These are phyloP conservation scores for Nomada goodeniana DNA, from an alignment of 2,888 invertebrate genomes.

Conservation along the genomic window DNA sequence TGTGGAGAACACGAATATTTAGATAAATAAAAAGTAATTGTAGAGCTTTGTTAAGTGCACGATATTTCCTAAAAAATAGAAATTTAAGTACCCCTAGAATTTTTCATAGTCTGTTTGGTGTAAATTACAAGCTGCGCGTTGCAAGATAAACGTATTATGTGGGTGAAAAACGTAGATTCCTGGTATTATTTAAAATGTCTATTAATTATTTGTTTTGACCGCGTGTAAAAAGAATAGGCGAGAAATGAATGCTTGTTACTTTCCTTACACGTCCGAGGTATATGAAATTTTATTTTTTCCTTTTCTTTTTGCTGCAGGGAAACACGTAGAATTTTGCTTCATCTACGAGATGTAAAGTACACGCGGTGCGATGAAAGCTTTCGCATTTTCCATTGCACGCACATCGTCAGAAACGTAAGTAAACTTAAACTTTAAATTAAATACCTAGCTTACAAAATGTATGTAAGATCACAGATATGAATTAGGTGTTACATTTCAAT, in stretches of 20 bases:
- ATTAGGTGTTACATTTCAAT: conserved; percentile 1
- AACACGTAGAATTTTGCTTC: conserved; percentile 36
- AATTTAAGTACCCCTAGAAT: too few species aligned
- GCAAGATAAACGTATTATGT: conserved; percentile 17
- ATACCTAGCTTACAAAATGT: conserved; percentile 27
- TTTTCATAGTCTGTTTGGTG: too few species aligned
- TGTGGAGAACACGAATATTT: too few species aligned
- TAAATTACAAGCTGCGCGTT: not conserved
- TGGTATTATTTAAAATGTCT: not conserved
- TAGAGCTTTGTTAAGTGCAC: too few species aligned
- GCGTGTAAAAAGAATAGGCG: conserved; percentile 8
- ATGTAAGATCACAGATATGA: conserved; percentile 42
- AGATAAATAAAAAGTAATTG: too few species aligned
- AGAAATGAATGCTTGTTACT: conserved; percentile 31
- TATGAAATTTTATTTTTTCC: conserved; percentile 46
- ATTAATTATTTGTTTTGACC: not conserved
- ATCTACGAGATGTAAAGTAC: conserved; percentile 35
- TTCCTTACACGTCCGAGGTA: conserved; percentile 43
- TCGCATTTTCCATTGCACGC: conserved; percentile 19
- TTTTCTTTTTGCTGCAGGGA: conserved; percentile 16
- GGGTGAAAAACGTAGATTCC: conserved; percentile 24
- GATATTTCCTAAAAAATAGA: too few species aligned
- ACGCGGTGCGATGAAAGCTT: conserved; percentile 8
- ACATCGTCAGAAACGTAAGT: conserved; percentile 1
- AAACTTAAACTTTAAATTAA: conserved; percentile 32